Evolutionary conservation across 2,797 vertebrate species (phyloP).

Genomic region (Ctenosaura bakeri): DNA sequence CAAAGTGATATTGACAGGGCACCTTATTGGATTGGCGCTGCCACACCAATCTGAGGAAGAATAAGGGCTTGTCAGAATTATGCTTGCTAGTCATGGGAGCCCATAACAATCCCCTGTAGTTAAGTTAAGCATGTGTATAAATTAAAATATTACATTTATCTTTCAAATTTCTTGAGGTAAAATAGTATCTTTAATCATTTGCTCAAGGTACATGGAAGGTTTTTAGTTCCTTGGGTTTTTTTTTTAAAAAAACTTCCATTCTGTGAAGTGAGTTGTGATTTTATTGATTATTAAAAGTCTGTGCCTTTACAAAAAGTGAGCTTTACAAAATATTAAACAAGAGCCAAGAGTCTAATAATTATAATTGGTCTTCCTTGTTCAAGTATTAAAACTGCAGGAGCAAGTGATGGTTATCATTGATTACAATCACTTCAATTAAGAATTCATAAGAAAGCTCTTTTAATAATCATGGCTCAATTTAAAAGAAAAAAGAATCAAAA

Average conservation of each 20-base stretch:
- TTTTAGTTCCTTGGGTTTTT: conserved; percentile 45
- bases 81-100: neutral
- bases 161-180: conserved; percentile 39
- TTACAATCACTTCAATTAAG: conserved; percentile 42
- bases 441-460: conserved; percentile 37
- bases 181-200: conserved; percentile 45
- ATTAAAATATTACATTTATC: conserved; percentile 20
- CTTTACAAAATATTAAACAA: conserved; percentile 52
- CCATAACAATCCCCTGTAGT: neutral
- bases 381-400: conserved; percentile 53
- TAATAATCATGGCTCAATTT: conserved; percentile 33
- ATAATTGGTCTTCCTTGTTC: conserved; percentile 39
- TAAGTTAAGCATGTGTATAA: neutral
- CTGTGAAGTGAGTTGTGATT: conserved; percentile 30
- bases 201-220: neutral
- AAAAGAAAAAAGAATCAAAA: neutral
- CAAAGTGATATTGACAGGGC: no score
- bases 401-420: conserved; percentile 53
- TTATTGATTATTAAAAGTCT: conserved; percentile 40
- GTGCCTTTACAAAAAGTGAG: conserved; percentile 52
- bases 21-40: no score
- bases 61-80: no score
- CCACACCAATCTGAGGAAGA: no score
- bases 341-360: conserved; percentile 50
- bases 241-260: neutral